Evolutionary conservation across 1,140 invertebrate genomes (phyloP).

Genomic region (Chironomus striatipennis): DNA sequence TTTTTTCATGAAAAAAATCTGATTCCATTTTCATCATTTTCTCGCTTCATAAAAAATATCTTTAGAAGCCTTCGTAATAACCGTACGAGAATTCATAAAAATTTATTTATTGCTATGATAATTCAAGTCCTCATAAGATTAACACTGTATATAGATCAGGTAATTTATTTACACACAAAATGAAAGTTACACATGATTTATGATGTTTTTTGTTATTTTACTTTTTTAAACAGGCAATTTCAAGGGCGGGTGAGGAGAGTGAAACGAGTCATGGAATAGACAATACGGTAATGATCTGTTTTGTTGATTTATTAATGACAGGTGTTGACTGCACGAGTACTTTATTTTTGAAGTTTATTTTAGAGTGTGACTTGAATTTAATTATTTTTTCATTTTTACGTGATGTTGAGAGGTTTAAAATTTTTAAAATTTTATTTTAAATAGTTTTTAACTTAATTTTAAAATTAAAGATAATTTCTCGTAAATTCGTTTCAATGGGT

Average conservation of each 20-base stretch:
- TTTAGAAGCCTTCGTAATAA: constrained; percentile 71
- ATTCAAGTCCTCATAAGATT: constrained; percentile 77
- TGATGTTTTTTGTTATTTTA: not conserved
- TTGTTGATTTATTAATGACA: no score
- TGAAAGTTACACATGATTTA: constrained; percentile 25
- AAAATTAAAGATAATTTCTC: no score
- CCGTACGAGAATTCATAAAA: constrained; percentile 79
- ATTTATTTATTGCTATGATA: constrained; percentile 78
- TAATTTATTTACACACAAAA: constrained; percentile 41
- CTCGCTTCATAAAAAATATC: not conserved
- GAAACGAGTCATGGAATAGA: constrained; percentile 57
- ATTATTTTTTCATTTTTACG: no score
- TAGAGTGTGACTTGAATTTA: not conserved
- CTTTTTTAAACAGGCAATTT: constrained; percentile 8
- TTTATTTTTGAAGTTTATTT: constrained; percentile 29
- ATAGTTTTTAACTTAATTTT: no score
- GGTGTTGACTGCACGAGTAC: no score
- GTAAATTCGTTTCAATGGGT: no score
- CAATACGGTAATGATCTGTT: constrained; percentile 54
- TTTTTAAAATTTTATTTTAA: no score
- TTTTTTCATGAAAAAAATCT: no score
- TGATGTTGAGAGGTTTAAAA: not conserved
- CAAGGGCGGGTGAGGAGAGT: constrained; percentile 30
- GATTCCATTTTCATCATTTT: constrained; percentile 24
- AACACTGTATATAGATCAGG: constrained; percentile 77